Evolutionary conservation across 1,140 invertebrate genomes (phyloP), one percentile per base, ranked within the genome.

Genomic region (Drosophila insularis): DNA sequence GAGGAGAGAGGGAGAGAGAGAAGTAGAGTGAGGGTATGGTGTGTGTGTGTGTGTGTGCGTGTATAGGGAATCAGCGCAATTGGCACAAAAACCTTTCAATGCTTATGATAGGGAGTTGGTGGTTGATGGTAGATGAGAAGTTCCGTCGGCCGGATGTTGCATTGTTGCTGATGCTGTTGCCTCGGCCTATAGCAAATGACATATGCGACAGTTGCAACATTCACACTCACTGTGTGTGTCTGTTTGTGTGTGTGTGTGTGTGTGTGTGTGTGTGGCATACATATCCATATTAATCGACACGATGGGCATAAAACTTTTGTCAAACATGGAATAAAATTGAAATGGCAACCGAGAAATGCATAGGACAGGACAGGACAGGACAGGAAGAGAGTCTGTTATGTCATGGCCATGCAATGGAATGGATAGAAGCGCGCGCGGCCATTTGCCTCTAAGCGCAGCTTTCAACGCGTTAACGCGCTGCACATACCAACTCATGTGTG

Each of bases 401-500:
- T 10, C 11, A 37, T 37, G 35, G 43, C 14, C n/a, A 10, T 46
- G 43, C 6, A 46, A 21, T 50, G 43, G 11, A 50, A 50, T 50
- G 43, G 43, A 50, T 50, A 21, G 43, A 50, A 50, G 2, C 17
- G 43, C 59, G 32, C 21, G 21, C 59, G 59, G 59, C 35, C 59
- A 61, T 40, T 61, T 58, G 55, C 35, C 59, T 61, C 59, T 61
- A 61, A 61, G 59, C 59, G 59, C 39, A 40, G 59, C 59, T 61
- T 61, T 61, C 59, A 46, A 63, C 61, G 39, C 61, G 39, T 53
- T 53, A 50, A 63, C 61, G 39, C 61, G 21, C 31, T 27, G 37
- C 31, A 62, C 60, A 62, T 27, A 37, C 35, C 35, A 37, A 61
- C 35, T 21, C 53, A 55, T 43, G 14, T 50, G 43, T 50, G 19